These are phyloP conservation scores for Actenoides hombroni DNA, from an alignment of 2,113 vertebrate genomes.

Conservation along the genomic window DNA sequence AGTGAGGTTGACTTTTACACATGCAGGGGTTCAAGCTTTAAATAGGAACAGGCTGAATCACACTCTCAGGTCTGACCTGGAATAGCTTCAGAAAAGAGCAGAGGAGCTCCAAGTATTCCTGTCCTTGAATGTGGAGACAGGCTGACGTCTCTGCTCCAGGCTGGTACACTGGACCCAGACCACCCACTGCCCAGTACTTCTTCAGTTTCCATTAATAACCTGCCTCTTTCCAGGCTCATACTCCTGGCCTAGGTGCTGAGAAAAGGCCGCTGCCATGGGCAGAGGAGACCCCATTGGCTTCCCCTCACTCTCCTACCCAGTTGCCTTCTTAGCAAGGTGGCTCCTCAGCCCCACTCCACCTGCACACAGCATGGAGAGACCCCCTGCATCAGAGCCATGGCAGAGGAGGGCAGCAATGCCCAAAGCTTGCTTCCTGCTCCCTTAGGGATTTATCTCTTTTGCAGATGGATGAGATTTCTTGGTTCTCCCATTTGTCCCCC, in stretches of 20 bases:
- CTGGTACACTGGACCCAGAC: not conserved
- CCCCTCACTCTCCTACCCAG: accelerated
- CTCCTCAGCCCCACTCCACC: not conserved
- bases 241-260: not conserved
- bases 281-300: accelerated
- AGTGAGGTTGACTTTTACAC: not conserved
- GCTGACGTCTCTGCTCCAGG: not conserved
- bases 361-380: not conserved
- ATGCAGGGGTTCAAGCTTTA: not conserved
- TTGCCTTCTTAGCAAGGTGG: not conserved
- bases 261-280: not conserved
- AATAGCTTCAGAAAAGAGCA: not conserved
- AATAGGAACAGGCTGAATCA: not conserved
- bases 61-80: not conserved
- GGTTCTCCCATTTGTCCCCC: not conserved
- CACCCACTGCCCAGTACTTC: not conserved
- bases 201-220: not conserved
- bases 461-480: not conserved
- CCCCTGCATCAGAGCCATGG: not conserved
- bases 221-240: not conserved
- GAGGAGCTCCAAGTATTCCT: not conserved
- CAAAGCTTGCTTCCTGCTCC: not conserved
- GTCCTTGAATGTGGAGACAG: not conserved
- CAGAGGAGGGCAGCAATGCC: not conserved
- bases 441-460: not conserved